phyloP scores from a whole-genome alignment of 2,113 vertebrate species.

The Myxocyprinus asiaticus region DNA sequence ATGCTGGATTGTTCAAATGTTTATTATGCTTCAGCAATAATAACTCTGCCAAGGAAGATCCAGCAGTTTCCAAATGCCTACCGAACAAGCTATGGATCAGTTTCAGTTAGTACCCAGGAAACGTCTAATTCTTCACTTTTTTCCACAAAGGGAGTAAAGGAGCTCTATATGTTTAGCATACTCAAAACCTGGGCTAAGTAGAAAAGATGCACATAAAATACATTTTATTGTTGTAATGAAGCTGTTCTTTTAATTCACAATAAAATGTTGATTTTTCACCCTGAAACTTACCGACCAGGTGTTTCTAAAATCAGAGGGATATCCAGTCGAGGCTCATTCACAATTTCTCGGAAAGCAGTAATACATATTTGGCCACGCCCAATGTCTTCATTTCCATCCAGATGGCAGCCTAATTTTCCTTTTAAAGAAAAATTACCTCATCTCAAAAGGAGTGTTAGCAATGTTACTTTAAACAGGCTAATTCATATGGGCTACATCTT shows the following conservation, averaged over 20 bases:
- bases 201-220: slow-evolving; percentile 12
- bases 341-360: slow-evolving; percentile 73
- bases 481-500: too few relatives aligned
- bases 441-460: too few relatives aligned
- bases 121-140: slow-evolving; percentile 1
- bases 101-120: neutral
- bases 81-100: neutral
- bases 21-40: neutral
- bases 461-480: too few relatives aligned
- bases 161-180: slow-evolving; percentile 65
- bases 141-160: slow-evolving; percentile 46
- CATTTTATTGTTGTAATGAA: neutral
- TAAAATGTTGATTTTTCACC: neutral
- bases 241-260: neutral
- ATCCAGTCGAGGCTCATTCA: slow-evolving; percentile 76
- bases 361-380: slow-evolving; percentile 77
- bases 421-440: neutral
- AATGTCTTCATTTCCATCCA: slow-evolving; percentile 79
- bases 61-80: neutral
- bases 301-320: slow-evolving; percentile 79
- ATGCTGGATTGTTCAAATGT: neutral
- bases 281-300: slow-evolving; percentile 70
- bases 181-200: slow-evolving; percentile 69
- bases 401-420: slow-evolving; percentile 76
- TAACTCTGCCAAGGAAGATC: neutral